These are phyloP conservation scores for Ameiurus melas DNA, from an alignment of 2,113 vertebrate genomes.

Conservation along the genomic window DNA sequence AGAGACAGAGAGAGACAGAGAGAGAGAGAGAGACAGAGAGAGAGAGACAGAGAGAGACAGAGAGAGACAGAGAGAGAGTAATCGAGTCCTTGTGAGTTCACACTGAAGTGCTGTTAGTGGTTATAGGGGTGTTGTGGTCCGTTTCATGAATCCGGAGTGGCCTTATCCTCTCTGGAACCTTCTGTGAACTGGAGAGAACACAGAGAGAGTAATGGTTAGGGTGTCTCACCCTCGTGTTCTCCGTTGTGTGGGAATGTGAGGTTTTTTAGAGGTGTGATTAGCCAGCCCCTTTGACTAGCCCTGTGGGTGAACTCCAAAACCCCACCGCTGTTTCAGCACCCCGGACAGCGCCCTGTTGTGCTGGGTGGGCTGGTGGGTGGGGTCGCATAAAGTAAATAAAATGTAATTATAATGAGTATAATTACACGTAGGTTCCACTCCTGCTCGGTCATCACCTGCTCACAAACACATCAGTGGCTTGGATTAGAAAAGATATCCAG, in stretches of 20 bases:
- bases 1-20: no score
- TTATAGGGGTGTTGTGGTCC: background rate
- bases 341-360: background rate
- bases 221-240: background rate
- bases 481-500: background rate
- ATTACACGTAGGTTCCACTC: background rate
- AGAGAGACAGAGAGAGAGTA: background rate
- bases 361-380: no score
- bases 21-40: no score
- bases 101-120: background rate
- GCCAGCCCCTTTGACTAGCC: background rate
- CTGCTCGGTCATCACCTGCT: background rate
- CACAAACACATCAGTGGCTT: background rate
- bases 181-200: background rate
- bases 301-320: background rate
- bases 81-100: background rate
- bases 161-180: background rate
- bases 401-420: background rate
- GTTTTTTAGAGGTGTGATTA: background rate
- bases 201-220: background rate
- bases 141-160: background rate
- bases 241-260: background rate
- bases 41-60: no score
- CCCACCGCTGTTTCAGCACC: background rate
- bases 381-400: no score